Evolutionary conservation across 2,797 vertebrate species (phyloP), one percentile per base, ranked within the genome.

Genomic region (Anguilla megastoma): DNA sequence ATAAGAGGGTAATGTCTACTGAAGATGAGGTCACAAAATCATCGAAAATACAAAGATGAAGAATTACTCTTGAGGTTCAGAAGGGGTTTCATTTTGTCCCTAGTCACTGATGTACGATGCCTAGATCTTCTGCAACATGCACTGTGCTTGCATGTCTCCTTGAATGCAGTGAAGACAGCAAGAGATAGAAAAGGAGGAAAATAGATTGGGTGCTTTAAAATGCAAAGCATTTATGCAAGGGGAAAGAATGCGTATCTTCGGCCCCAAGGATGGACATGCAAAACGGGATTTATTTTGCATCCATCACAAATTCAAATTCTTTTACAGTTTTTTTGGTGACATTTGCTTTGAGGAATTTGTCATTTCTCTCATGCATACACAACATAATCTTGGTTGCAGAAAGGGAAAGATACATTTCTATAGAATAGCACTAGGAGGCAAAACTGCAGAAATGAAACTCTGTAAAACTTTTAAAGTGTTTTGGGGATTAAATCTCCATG

Each of bases 401-500:
- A 95, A 92, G 92, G 92, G 92, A 86, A 89, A 92, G 91, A 95
- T 92, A 90, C 90, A 93, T 95, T 96, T 95, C 94, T 94, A 93
- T 94, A 95, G 93, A 95, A 95, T 89, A 94, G 95, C 93, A 93
- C 91, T 91, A 92, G 94, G 93, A 95, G 92, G 92, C 92, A 94
- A 94, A 95, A 95, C 94, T 95, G 94, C 93, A 94, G 94, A 92
- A 94, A 96, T 93, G 92, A 94, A 95, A 95, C 93, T 95, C 94
- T 92, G 91, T 93, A 93, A 95, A 95, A 92, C 91, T 93, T 93
- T 94, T 95, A 94, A 93, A 94, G 91, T 90, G 91, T 94, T 93
- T 91, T 58, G 91, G 91, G 94, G 95, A 95, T 95, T 95, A 95
- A 95, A 96, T 95, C 93, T 93, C 91, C 90, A 91, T 91, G 92